A percentile compares a stretch with the other conserved stretches of the same genome.
These are phyloP conservation scores for Hoplostethus atlanticus DNA, from an alignment of 2,797 vertebrate genomes.

Conservation along the genomic window DNA sequence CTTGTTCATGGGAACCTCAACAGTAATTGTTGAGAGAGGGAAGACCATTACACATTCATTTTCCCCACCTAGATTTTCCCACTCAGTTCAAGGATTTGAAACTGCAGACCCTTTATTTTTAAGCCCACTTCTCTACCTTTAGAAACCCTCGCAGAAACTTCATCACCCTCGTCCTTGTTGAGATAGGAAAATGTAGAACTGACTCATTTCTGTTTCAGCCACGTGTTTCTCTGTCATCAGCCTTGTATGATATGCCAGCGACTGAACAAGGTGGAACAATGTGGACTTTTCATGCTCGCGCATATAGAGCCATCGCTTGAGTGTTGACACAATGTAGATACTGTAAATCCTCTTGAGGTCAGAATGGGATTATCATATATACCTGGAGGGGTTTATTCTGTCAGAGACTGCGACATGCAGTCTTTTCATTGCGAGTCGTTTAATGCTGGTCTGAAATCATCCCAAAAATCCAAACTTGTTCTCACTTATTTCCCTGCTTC, in stretches of 20 bases:
- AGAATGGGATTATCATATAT: slow-evolving; percentile 44
- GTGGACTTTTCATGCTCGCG: slow-evolving; percentile 70
- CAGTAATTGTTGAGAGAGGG: too few species aligned
- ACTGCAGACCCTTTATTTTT: too few species aligned
- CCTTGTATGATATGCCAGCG: slow-evolving; percentile 36
- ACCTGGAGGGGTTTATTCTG: slow-evolving; percentile 25
- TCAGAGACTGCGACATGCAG: slow-evolving; percentile 14
- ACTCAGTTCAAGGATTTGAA: neutral
- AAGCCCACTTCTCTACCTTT: too few species aligned
- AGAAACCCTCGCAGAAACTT: neutral
- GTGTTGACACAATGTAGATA: slow-evolving; percentile 65
- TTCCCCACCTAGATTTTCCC: too few species aligned
- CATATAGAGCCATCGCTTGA: slow-evolving; percentile 52
- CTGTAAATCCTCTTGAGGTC: slow-evolving; percentile 56
- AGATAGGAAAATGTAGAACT: slow-evolving; percentile 7
- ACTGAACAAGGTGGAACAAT: slow-evolving; percentile 47
- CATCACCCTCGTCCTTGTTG: slow-evolving; percentile 21
- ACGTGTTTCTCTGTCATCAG: slow-evolving; percentile 28
- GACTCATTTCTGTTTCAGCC: slow-evolving; percentile 11
- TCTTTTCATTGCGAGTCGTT: slow-evolving; percentile 36
- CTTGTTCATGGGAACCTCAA: neutral
- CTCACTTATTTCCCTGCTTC: too few species aligned
- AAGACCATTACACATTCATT: neutral
- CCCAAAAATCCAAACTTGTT: slow-evolving; percentile 3
- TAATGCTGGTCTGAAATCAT: slow-evolving; percentile 6